Conservation (phyloP, 2,797 vertebrate genomes). For the Hypotaenidia okinawae region DNA sequence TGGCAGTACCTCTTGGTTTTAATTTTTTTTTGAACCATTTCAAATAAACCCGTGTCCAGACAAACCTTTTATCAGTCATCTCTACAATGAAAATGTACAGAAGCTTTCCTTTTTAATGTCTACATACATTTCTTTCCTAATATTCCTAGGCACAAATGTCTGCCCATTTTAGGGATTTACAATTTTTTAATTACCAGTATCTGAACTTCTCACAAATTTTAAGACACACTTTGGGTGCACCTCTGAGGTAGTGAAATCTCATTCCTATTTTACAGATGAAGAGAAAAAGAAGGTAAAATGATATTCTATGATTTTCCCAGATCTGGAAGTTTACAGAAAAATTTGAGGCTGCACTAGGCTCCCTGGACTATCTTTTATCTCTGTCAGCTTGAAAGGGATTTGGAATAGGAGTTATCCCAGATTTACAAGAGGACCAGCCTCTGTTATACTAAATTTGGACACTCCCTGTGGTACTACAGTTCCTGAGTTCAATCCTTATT, state of each 20-base stretch:
- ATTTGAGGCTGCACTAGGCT: not conserved
- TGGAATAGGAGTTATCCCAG: conserved; percentile 17
- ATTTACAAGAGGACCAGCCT: conserved; percentile 28
- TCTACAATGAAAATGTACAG: not conserved
- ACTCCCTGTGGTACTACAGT: not conserved
- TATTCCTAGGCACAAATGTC: not conserved
- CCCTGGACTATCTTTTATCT: conserved; percentile 22
- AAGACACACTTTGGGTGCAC: not conserved
- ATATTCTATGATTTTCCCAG: conserved; percentile 11
- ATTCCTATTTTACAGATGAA: not conserved
- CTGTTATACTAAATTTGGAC: conserved; percentile 21
- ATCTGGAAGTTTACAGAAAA: not conserved
- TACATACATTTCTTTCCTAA: not conserved
- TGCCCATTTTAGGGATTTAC: not conserved
- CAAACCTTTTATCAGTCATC: not conserved
- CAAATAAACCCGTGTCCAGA: not conserved
- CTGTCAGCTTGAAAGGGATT: conserved; percentile 30
- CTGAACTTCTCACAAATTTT: not conserved
- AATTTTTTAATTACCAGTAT: not conserved
- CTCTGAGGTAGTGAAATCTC: not conserved
- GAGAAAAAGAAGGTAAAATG: not conserved
- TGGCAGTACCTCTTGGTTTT: not conserved
- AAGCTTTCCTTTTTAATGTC: not conserved
- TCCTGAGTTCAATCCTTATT: conserved; percentile 4
- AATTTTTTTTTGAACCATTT: not conserved